phyloP scores from a whole-genome alignment of 1,140 invertebrate species.

The Atta colombica region DNA sequence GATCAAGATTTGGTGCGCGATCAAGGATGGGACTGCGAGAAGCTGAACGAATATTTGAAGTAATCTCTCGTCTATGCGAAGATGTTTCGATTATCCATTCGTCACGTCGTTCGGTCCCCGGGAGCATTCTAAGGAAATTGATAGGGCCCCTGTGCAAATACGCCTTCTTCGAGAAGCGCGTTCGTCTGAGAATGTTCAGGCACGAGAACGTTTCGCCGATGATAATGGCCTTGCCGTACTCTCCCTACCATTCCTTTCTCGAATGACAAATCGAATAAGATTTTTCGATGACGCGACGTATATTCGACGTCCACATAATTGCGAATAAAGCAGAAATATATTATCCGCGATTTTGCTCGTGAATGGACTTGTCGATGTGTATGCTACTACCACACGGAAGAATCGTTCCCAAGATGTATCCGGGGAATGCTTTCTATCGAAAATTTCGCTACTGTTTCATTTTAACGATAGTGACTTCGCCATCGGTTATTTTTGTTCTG shows the following conservation, averaged over 20 bases:
- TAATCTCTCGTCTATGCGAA: conserved; percentile 72
- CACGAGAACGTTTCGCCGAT: conserved; percentile 28
- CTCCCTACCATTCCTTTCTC: background rate
- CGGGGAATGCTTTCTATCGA: conserved; percentile 3
- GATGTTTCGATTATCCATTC: conserved; percentile 68
- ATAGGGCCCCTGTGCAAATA: conserved; percentile 62
- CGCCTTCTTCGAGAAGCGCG: conserved; percentile 6
- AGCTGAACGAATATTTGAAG: conserved; percentile 91
- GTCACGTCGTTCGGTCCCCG: conserved; percentile 32
- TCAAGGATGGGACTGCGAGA: conserved; percentile 95
- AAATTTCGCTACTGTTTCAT: conserved; percentile 4
- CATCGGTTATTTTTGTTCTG: conserved; percentile 4
- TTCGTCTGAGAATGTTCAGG: conserved; percentile 23
- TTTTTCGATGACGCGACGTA: conserved; percentile 47
- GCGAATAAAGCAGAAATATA: conserved; percentile 48
- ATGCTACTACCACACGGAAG: background rate
- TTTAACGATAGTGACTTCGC: conserved; percentile 28
- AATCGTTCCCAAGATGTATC: background rate
- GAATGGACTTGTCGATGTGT: background rate
- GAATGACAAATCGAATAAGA: conserved; percentile 51
- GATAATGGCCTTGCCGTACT: conserved; percentile 13
- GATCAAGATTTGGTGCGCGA: conserved; percentile 92
- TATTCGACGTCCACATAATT: conserved; percentile 48
- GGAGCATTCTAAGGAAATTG: conserved; percentile 54
- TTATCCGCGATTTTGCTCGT: conserved; percentile 35